Conservation (phyloP, 1,140 invertebrate genomes). For the Anagrus nilaparvatae region DNA sequence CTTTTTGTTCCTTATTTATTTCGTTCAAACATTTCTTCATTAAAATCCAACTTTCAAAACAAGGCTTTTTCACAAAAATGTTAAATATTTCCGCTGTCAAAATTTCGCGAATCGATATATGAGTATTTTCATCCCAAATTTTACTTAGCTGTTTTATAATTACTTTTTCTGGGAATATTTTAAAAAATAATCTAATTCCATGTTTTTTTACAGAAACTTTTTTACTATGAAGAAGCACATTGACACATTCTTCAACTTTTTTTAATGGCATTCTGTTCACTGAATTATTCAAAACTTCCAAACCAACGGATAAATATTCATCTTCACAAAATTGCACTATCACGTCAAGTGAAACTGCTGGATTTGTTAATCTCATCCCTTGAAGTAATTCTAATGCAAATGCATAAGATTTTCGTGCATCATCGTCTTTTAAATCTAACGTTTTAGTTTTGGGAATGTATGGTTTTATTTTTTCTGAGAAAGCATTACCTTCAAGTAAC, state of each 20-base stretch:
- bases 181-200: background rate
- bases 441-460: background rate
- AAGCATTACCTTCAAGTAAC: background rate
- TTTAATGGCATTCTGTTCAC: background rate
- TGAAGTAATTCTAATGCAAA: background rate
- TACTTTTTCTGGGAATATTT: background rate
- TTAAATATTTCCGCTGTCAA: constrained; percentile 5
- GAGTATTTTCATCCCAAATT: constrained; percentile 1
- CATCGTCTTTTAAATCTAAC: background rate
- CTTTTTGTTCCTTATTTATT: background rate
- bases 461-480: background rate
- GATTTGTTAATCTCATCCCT: constrained; percentile 3
- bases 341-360: background rate
- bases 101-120: constrained; percentile 5
- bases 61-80: background rate
- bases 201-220: background rate
- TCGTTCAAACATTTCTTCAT: constrained; percentile 1
- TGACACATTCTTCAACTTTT: background rate
- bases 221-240: background rate
- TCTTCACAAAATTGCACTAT: background rate
- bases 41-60: background rate
- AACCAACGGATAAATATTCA: background rate
- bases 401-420: background rate
- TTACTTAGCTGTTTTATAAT: background rate
- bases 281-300: background rate